Evolutionary conservation across 1,140 invertebrate genomes (phyloP).

Genomic region (Pollicipes pollicipes): DNA sequence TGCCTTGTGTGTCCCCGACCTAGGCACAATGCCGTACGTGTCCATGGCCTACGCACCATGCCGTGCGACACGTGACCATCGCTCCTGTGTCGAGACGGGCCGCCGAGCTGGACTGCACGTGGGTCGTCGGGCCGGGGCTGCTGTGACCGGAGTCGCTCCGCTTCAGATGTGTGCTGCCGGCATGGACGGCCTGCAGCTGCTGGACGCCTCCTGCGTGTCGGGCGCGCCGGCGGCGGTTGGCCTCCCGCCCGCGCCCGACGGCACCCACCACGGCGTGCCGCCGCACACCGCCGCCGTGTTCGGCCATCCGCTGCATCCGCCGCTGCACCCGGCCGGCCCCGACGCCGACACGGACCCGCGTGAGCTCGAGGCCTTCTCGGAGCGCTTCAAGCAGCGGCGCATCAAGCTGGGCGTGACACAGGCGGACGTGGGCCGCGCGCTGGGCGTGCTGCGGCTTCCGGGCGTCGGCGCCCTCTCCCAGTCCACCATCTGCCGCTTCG

Average conservation of each 20-base stretch:
- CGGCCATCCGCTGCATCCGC: conserved; percentile 28
- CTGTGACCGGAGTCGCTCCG: too few relatives aligned
- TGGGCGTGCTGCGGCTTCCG: conserved; percentile 92
- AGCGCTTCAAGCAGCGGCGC: conserved; percentile 91
- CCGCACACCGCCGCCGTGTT: neutral
- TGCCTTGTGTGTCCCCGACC: too few relatives aligned
- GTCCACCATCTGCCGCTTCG: conserved; percentile 95
- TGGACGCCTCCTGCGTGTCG: neutral
- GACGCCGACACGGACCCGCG: conserved; percentile 88
- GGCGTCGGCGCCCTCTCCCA: conserved; percentile 97
- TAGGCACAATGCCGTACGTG: too few relatives aligned
- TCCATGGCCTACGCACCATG: too few relatives aligned
- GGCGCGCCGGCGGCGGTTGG: too few relatives aligned
- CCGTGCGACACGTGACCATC: too few relatives aligned
- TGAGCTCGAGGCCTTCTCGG: conserved; percentile 94
- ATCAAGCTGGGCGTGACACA: conserved; percentile 98
- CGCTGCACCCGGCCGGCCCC: conserved; percentile 31
- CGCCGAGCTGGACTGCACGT: too few relatives aligned
- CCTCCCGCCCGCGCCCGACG: conserved; percentile 1
- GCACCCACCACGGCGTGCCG: neutral
- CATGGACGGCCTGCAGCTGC: neutral
- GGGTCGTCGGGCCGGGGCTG: too few relatives aligned
- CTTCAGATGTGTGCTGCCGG: neutral
- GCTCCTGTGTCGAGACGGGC: too few relatives aligned
- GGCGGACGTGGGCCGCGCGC: conserved; percentile 92